phyloP scores from a whole-genome alignment of 1,140 invertebrate genomes.

The Meloidogyne hapla region DNA sequence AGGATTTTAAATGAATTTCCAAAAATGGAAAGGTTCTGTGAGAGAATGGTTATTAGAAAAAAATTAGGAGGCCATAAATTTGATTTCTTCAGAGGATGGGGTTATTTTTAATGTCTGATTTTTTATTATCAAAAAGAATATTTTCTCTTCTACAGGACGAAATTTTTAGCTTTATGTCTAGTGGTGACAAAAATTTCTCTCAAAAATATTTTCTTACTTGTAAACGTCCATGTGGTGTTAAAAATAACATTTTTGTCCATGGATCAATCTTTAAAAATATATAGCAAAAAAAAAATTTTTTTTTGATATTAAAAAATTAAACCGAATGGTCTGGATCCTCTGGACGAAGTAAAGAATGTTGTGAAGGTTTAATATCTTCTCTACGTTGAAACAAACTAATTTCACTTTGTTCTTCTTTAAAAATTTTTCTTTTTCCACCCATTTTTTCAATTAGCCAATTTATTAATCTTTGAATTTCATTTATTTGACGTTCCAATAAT shows the following conservation, averaged over 20 bases:
- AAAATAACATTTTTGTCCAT: constrained; percentile 40
- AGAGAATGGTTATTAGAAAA: too few relatives aligned
- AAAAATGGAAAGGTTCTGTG: too few relatives aligned
- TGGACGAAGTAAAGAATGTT: constrained; percentile 21
- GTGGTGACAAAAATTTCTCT: too few relatives aligned
- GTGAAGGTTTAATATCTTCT: neutral
- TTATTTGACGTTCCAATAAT: constrained; percentile 14
- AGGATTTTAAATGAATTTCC: too few relatives aligned
- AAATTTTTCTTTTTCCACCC: neutral
- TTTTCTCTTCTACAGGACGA: too few relatives aligned
- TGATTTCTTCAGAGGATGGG: too few relatives aligned
- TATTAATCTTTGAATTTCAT: constrained; percentile 10
- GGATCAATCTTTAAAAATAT: constrained; percentile 17
- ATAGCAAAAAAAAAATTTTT: neutral
- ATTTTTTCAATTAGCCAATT: neutral
- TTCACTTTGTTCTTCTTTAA: constrained; percentile 7
- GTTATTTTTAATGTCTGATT: too few relatives aligned
- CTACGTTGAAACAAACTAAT: neutral
- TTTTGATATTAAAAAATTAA: too few relatives aligned
- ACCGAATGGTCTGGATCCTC: constrained; percentile 29
- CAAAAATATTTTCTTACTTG: constrained; percentile 19
- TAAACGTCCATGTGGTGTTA: constrained; percentile 33
- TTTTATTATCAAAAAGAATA: too few relatives aligned
- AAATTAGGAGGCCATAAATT: too few relatives aligned
- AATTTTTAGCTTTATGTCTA: too few relatives aligned